Conservation (phyloP, 2,888 invertebrate genomes). For the Gasteruption jaculator region DNA sequence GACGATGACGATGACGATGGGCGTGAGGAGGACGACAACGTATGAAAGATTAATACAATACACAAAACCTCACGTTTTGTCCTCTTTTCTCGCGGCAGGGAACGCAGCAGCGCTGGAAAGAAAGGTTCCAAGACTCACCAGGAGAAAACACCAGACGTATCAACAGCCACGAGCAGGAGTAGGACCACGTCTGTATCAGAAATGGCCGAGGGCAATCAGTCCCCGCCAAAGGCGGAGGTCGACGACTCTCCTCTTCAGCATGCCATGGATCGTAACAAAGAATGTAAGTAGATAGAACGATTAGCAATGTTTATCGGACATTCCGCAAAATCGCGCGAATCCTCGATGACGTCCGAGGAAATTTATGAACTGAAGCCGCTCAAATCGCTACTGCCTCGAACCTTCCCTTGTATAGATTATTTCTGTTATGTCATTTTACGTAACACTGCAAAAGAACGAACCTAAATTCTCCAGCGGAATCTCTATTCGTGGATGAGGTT, state of each 20-base stretch:
- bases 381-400: no score
- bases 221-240: constrained; percentile 88
- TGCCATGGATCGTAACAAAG: constrained; percentile 94
- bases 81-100: constrained; percentile 25
- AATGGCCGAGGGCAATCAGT: constrained; percentile 55
- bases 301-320: no score
- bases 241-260: constrained; percentile 92
- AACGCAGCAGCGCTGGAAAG: constrained; percentile 34
- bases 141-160: constrained; percentile 39
- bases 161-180: no score
- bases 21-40: constrained; percentile 21
- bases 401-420: no score
- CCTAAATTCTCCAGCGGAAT: no score
- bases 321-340: no score
- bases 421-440: no score
- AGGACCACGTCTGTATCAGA: constrained; percentile 38
- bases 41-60: constrained; percentile 37
- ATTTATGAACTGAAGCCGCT: no score
- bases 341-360: no score
- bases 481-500: no score
- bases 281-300: constrained; percentile 93
- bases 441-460: no score
- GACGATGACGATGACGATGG: no score
- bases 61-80: constrained; percentile 32
- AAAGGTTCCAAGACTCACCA: constrained; percentile 37